A percentile compares a stretch with the other conserved stretches of the same genome.
Conservation (phyloP, 2,797 vertebrate genomes). For the Geotrypetes seraphini region DNA sequence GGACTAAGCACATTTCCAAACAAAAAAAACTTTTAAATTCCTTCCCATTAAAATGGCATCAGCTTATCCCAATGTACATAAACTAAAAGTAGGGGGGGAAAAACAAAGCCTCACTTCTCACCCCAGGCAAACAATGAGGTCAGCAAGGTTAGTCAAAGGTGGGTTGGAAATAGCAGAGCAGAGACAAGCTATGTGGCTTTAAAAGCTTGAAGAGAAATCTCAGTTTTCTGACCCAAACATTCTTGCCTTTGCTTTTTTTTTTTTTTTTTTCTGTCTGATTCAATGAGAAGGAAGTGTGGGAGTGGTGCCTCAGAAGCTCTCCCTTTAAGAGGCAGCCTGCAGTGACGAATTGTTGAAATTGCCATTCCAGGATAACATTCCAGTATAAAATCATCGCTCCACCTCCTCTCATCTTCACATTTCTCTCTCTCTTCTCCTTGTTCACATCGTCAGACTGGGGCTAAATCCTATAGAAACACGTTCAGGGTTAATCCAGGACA, state of each 20-base stretch:
- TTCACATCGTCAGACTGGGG: slow-evolving; percentile 60
- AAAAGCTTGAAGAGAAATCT: slow-evolving; percentile 20
- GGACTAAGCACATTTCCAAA: too few relatives aligned
- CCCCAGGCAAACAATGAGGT: slow-evolving; percentile 22
- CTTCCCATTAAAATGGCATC: too few relatives aligned
- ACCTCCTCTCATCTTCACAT: slow-evolving; percentile 68
- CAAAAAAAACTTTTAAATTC: too few relatives aligned
- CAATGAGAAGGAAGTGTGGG: slow-evolving; percentile 57
- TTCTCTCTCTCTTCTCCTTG: slow-evolving; percentile 51
- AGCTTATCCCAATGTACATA: slow-evolving; percentile 1
- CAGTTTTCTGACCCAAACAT: slow-evolving; percentile 10
- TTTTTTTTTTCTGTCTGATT: slow-evolving; percentile 47
- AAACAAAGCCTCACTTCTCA: not conserved
- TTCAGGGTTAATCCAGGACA: not conserved
- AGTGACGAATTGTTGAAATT: slow-evolving; percentile 70
- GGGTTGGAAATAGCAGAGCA: slow-evolving; percentile 23
- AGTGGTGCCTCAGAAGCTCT: slow-evolving; percentile 57
- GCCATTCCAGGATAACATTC: slow-evolving; percentile 66
- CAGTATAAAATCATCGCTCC: slow-evolving; percentile 76
- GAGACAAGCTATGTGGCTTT: slow-evolving; percentile 22
- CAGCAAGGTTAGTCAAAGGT: slow-evolving; percentile 23
- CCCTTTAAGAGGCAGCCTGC: slow-evolving; percentile 67
- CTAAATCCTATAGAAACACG: slow-evolving; percentile 18
- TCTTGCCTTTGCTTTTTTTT: slow-evolving; percentile 27
- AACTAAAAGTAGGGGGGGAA: not conserved